These are phyloP conservation scores for Xiphophorus birchmanni DNA, from an alignment of 2,797 vertebrate species.

Conservation along the genomic window DNA sequence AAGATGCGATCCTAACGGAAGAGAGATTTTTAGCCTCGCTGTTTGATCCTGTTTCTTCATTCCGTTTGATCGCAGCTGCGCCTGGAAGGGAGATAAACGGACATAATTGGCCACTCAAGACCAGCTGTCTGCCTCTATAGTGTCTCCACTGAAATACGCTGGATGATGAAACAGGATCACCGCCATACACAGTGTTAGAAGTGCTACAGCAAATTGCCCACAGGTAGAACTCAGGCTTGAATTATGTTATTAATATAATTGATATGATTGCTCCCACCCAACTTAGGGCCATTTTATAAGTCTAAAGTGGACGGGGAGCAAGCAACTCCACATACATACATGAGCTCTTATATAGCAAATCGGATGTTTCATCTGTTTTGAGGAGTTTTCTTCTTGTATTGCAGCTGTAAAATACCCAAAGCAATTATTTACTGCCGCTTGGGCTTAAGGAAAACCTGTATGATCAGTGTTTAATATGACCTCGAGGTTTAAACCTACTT, in stretches of 20 bases:
- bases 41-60: slow-evolving; percentile 78
- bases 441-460: background rate
- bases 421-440: background rate
- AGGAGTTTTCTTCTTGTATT: background rate
- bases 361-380: background rate
- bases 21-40: slow-evolving; percentile 64
- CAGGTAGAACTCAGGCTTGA: slow-evolving; percentile 39
- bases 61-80: slow-evolving; percentile 79
- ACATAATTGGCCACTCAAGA: slow-evolving; percentile 82
- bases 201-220: slow-evolving; percentile 27
- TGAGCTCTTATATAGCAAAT: background rate
- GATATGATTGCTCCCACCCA: slow-evolving; percentile 6
- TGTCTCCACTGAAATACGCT: slow-evolving; percentile 65
- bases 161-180: slow-evolving; percentile 64
- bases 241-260: slow-evolving; percentile 13
- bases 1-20: slow-evolving; percentile 65
- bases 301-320: slow-evolving; percentile 5
- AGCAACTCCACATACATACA: background rate
- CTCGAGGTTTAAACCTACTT: background rate
- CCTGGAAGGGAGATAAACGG: slow-evolving; percentile 80
- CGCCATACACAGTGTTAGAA: slow-evolving; percentile 31
- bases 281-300: slow-evolving; percentile 3
- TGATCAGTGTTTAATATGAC: slow-evolving; percentile 3
- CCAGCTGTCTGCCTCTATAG: slow-evolving; percentile 75
- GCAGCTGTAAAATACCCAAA: background rate